phyloP scores from a whole-genome alignment of 2,888 invertebrate genomes.

The Chorisops tibialis region DNA sequence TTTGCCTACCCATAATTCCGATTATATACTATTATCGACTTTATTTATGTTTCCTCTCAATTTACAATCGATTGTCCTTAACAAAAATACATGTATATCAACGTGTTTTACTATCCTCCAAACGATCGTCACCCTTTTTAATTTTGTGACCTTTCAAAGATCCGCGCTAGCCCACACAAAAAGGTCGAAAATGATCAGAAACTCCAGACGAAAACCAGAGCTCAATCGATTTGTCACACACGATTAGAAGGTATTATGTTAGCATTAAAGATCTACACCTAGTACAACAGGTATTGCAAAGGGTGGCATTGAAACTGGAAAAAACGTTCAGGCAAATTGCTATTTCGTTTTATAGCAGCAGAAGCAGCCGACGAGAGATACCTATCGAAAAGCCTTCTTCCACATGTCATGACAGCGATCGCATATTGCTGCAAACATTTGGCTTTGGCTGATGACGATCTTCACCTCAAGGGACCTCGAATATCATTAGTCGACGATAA shows the following conservation, averaged over 20 bases:
- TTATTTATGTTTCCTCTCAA: no score
- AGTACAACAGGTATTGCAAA: background rate
- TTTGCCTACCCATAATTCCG: no score
- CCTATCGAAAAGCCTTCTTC: no score
- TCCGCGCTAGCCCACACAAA: background rate
- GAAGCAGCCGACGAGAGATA: no score
- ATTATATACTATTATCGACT: no score
- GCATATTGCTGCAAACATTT: no score
- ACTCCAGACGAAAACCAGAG: slow-evolving; percentile 21
- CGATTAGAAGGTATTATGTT: slow-evolving; percentile 28
- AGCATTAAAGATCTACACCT: background rate
- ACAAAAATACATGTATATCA: no score
- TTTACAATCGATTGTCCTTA: no score
- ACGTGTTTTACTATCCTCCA: no score
- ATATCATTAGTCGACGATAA: slow-evolving; percentile 28
- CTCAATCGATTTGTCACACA: slow-evolving; percentile 31
- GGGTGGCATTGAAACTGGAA: background rate
- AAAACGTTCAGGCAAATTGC: background rate
- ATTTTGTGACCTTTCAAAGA: no score
- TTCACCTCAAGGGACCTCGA: slow-evolving; percentile 18
- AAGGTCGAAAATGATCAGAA: background rate
- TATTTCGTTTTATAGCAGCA: background rate
- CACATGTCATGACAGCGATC: no score
- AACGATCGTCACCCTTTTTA: no score
- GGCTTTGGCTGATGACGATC: background rate